These are phyloP conservation scores for Petrolisthes cinctipes DNA, from an alignment of 2,888 invertebrate genomes.

Conservation along the genomic window DNA sequence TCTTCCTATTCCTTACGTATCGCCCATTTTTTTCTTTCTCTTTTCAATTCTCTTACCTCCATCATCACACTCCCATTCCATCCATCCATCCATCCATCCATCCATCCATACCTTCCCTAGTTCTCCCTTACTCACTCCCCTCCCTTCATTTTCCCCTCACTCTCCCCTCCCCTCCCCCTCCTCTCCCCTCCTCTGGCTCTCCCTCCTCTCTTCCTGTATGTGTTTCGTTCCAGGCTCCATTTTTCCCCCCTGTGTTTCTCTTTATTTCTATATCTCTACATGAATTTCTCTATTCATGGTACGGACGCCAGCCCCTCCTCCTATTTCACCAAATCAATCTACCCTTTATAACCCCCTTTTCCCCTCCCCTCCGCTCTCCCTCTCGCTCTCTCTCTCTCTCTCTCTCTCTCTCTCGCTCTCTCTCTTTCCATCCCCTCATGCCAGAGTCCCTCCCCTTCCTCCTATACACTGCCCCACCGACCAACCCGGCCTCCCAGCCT, in stretches of 20 bases:
- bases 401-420: background rate
- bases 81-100: background rate
- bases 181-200: background rate
- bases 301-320: slow-evolving; percentile 34
- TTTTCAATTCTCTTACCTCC: background rate
- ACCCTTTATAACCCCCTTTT: slow-evolving; percentile 29
- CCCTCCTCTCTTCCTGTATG: background rate
- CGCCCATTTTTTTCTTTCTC: background rate
- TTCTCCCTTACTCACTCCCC: slow-evolving; percentile 11
- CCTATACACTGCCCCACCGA: background rate
- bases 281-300: slow-evolving; percentile 57
- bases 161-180: background rate
- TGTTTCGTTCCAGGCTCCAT: slow-evolving; percentile 17
- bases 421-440: background rate
- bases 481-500: background rate
- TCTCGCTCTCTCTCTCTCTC: background rate
- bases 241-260: slow-evolving; percentile 40
- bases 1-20: background rate
- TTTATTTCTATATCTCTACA: slow-evolving; percentile 54
- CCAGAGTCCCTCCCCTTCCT: background rate
- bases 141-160: background rate
- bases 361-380: slow-evolving; percentile 9
- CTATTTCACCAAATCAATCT: slow-evolving; percentile 34
- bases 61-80: slow-evolving; percentile 16
- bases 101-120: background rate